phyloP scores from a whole-genome alignment of 2,797 vertebrate genomes.

The Hafferia zeledoni region DNA sequence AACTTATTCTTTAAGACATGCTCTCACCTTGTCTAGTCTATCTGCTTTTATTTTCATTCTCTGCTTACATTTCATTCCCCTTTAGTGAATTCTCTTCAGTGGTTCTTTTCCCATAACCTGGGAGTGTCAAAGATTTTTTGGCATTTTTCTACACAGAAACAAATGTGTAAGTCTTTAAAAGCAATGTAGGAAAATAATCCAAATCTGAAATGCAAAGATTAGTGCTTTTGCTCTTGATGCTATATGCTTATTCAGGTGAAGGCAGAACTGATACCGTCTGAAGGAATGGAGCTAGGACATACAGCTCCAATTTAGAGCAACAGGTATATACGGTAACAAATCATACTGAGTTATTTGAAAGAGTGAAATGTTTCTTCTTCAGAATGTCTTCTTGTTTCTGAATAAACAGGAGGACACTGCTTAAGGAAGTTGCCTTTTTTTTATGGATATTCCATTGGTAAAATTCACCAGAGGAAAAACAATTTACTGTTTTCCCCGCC shows the following conservation, averaged over 20 bases:
- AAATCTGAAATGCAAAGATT: neutral
- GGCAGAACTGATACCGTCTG: neutral
- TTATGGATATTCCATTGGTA: neutral
- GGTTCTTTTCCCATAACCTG: neutral
- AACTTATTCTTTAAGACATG: neutral
- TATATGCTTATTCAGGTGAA: neutral
- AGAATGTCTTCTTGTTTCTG: neutral
- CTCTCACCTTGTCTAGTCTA: neutral
- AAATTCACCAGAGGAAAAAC: neutral
- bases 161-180: neutral
- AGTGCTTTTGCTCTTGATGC: neutral
- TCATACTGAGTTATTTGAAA: neutral
- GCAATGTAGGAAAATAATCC: neutral
- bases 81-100: neutral
- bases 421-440: neutral
- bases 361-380: neutral
- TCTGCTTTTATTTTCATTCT: neutral
- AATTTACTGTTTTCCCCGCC: neutral
- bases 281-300: neutral
- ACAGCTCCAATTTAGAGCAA: neutral
- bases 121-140: neutral
- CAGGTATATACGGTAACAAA: neutral
- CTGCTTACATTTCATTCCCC: neutral
- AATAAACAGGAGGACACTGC: neutral
- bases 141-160: neutral